Evolutionary conservation across 1,140 invertebrate genomes (phyloP).

Genomic region (Dendrolimus punctatus): DNA sequence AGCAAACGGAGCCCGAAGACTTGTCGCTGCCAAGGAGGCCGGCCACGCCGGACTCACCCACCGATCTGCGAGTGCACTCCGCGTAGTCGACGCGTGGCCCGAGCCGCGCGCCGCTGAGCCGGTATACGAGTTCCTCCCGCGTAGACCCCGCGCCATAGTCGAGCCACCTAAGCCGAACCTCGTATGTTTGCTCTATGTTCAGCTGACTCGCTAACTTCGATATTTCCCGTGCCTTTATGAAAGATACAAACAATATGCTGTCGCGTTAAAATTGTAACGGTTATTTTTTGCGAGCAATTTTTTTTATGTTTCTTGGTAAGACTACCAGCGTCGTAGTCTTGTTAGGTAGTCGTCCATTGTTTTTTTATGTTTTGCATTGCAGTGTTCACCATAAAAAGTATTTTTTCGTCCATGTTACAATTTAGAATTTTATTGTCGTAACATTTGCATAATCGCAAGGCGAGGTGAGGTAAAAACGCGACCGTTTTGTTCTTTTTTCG

Average conservation of each 20-base stretch:
- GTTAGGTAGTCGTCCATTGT: constrained; percentile 49
- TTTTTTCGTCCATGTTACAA: constrained; percentile 51
- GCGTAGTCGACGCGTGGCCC: constrained; percentile 48
- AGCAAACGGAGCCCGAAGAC: constrained; percentile 93
- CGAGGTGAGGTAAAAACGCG: constrained; percentile 53
- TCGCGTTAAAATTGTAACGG: constrained; percentile 28
- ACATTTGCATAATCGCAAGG: constrained; percentile 66
- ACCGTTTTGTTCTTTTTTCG: constrained; percentile 54
- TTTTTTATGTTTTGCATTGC: constrained; percentile 47
- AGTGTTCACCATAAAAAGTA: constrained; percentile 49
- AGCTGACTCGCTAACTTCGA: neutral
- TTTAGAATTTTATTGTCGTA: constrained; percentile 59
- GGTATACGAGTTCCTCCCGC: constrained; percentile 73
- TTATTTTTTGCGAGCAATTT: constrained; percentile 23
- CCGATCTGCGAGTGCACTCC: constrained; percentile 59
- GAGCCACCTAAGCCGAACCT: constrained; percentile 8
- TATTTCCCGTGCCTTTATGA: neutral
- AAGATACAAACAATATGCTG: constrained; percentile 18
- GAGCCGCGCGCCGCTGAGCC: constrained; percentile 54
- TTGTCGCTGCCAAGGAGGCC: constrained; percentile 69
- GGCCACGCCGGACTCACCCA: constrained; percentile 59
- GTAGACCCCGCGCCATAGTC: constrained; percentile 47
- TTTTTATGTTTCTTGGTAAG: constrained; percentile 40
- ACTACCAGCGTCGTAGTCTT: constrained; percentile 38
- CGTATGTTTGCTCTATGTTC: constrained; percentile 11